Conservation (phyloP, 2,888 invertebrate genomes). For the Cryptosula pallasiana region DNA sequence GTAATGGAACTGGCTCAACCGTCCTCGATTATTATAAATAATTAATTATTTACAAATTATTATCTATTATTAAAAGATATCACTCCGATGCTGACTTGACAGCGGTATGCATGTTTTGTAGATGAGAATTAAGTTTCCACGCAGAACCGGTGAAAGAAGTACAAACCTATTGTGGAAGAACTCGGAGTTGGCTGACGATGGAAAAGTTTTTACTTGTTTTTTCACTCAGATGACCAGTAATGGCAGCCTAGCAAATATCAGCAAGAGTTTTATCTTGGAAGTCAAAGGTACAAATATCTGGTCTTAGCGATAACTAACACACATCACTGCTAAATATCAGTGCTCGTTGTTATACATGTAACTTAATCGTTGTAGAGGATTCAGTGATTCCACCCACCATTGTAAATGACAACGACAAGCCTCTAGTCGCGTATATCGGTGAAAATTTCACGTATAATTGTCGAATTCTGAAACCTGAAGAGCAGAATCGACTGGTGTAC, state of each 20-base stretch:
- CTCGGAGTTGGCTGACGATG: neutral
- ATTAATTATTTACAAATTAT: no score
- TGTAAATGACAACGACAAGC: neutral
- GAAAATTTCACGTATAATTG: conserved; percentile 7
- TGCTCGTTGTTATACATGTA: no score
- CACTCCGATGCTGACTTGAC: no score
- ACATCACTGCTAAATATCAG: no score
- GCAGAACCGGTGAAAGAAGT: neutral
- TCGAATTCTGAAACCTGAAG: neutral
- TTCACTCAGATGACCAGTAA: neutral
- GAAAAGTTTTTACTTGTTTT: neutral
- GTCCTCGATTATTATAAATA: no score
- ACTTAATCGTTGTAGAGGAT: neutral
- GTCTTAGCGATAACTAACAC: no score
- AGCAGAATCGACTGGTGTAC: neutral
- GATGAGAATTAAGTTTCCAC: neutral
- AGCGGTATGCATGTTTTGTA: no score
- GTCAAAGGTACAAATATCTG: neutral
- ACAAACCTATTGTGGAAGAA: neutral
- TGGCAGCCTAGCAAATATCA: neutral
- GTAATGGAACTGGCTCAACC: no score
- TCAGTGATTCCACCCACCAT: conserved; percentile 3
- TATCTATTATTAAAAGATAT: no score
- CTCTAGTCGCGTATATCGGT: conserved; percentile 9
- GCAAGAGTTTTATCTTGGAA: neutral